phyloP scores from a whole-genome alignment of 2,797 vertebrate genomes.

The Chromobotia macracanthus region DNA sequence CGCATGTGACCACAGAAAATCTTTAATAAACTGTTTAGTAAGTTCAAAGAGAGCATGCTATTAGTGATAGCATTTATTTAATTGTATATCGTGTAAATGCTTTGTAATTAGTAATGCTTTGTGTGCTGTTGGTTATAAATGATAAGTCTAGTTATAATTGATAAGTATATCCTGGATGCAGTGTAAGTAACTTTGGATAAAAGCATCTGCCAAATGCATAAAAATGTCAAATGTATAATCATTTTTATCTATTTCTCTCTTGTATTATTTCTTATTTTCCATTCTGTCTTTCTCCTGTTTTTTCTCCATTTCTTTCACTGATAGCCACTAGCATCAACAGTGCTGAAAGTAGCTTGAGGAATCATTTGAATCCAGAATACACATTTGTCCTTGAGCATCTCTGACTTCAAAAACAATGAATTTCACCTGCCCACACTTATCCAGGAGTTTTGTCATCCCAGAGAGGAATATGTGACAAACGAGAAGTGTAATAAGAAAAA shows the following conservation, averaged over 20 bases:
- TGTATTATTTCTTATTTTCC: conserved; percentile 27
- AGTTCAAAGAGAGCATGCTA: no score
- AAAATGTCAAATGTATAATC: neutral
- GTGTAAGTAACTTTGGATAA: no score
- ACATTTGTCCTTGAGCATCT: conserved; percentile 48
- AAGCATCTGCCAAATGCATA: no score
- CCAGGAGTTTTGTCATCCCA: conserved; percentile 31
- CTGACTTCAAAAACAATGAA: conserved; percentile 28
- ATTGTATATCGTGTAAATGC: no score
- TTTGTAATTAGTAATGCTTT: no score
- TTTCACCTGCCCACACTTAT: conserved; percentile 30
- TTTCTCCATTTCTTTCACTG: conserved; percentile 12
- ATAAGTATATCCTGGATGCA: no score
- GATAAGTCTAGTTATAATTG: no score
- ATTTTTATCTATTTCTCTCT: conserved; percentile 18
- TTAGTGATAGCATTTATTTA: no score
- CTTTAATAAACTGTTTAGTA: no score
- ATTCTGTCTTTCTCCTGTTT: conserved; percentile 14
- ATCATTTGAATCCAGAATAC: conserved; percentile 25
- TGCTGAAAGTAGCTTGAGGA: conserved; percentile 24
- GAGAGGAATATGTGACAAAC: conserved; percentile 41
- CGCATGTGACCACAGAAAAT: no score
- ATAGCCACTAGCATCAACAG: conserved; percentile 28
- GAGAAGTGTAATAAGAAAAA: conserved; percentile 36
- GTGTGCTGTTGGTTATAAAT: no score